Conservation (phyloP, 2,113 vertebrate genomes). For the Grammomys dolichurus region DNA sequence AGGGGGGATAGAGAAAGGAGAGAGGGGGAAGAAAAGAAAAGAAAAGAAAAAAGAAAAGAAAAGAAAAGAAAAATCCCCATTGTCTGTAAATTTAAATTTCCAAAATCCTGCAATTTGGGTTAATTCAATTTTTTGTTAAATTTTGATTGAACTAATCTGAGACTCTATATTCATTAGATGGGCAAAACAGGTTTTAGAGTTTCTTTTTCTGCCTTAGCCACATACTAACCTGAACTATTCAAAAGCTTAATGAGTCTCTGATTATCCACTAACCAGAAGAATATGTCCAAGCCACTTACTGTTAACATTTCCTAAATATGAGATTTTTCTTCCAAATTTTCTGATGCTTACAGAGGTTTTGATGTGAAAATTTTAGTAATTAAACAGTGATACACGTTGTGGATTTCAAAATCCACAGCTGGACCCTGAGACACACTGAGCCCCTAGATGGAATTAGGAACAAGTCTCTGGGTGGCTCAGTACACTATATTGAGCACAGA, state of each 20-base stretch:
- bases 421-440: not conserved
- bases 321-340: not conserved
- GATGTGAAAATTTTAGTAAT: not conserved
- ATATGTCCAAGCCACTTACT: not conserved
- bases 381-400: not conserved
- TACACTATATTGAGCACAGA: not conserved
- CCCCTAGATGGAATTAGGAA: not conserved
- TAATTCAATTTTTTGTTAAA: conserved; percentile 65
- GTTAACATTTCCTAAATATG: not conserved
- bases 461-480: conserved; percentile 10
- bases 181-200: conserved; percentile 51
- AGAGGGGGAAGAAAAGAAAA: too few species aligned
- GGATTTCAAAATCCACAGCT: not conserved
- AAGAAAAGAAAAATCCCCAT: not conserved
- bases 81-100: conserved; percentile 35
- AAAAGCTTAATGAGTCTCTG: conserved; percentile 29
- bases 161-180: conserved; percentile 37
- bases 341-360: not conserved
- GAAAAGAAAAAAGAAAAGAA: not conserved
- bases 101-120: conserved; percentile 19
- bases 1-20: accelerated
- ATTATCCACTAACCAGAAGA: not conserved
- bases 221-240: not conserved
- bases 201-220: conserved; percentile 14
- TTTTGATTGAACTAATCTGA: conserved; percentile 56